phyloP scores from a whole-genome alignment of 2,888 invertebrate species.

The Abrostola tripartita region DNA sequence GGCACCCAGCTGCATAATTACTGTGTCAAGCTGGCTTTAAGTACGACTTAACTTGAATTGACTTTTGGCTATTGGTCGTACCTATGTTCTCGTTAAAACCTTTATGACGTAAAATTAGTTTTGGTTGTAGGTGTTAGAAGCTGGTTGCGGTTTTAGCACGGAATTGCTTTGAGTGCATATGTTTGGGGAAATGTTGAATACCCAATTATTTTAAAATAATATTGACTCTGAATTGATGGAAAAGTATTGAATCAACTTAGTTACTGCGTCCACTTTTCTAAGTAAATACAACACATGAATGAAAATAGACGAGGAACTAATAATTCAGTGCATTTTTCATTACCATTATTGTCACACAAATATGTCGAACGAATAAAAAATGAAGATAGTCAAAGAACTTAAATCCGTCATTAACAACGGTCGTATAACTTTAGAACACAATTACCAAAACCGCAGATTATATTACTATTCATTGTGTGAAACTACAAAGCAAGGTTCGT shows the following conservation, averaged over 20 bases:
- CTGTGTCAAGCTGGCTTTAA: conserved; percentile 17
- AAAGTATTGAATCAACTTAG: too few relatives aligned
- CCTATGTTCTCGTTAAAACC: conserved; percentile 14
- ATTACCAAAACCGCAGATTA: neutral
- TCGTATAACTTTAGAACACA: neutral
- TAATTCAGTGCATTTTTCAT: too few relatives aligned
- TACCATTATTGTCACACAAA: too few relatives aligned
- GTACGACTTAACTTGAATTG: conserved; percentile 36
- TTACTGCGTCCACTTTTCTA: too few relatives aligned
- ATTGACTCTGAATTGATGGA: too few relatives aligned
- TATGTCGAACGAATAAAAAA: too few relatives aligned
- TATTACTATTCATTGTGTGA: conserved; percentile 1
- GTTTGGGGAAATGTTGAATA: too few relatives aligned
- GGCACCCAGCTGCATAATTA: conserved; percentile 41
- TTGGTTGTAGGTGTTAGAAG: conserved; percentile 1
- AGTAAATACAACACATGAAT: too few relatives aligned
- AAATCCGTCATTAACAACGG: neutral
- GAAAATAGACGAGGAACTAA: too few relatives aligned
- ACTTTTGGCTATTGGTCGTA: conserved; percentile 22
- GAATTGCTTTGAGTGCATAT: too few relatives aligned
- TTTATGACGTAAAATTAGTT: conserved; percentile 23
- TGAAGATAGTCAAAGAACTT: neutral
- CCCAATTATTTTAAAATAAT: too few relatives aligned
- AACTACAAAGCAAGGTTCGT: neutral
- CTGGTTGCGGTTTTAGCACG: too few relatives aligned